Evolutionary conservation across 2,113 vertebrate species (phyloP).

Genomic region (Xenus cinereus): DNA sequence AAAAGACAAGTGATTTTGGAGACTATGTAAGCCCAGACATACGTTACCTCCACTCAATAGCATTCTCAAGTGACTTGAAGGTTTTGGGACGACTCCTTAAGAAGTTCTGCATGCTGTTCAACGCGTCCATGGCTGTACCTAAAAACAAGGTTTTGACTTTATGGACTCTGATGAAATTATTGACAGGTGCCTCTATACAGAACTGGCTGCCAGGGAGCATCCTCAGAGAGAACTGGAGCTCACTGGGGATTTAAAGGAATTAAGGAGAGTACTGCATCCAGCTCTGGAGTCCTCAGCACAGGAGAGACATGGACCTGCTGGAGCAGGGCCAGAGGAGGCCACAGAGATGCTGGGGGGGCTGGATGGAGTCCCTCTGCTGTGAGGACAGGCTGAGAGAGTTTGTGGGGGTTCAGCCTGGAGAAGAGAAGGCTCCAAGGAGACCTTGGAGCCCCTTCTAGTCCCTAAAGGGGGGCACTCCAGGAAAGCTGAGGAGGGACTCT

Average conservation of each 20-base stretch:
- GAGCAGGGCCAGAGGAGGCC: too few species aligned
- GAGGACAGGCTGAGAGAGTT: too few species aligned
- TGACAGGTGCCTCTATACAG: not conserved
- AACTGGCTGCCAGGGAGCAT: not conserved
- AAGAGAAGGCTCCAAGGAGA: too few species aligned
- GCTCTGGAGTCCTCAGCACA: not conserved
- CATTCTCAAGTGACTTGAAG: constrained; percentile 95
- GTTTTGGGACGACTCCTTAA: constrained; percentile 96
- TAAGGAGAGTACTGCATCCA: not conserved
- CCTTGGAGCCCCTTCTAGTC: too few species aligned
- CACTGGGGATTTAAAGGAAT: not conserved
- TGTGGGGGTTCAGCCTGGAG: too few species aligned
- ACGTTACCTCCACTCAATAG: constrained; percentile 95
- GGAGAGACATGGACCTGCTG: too few species aligned
- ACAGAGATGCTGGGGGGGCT: too few species aligned
- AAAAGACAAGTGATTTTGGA: not conserved
- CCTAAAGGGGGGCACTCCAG: too few species aligned
- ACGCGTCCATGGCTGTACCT: constrained; percentile 98
- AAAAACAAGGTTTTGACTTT: not conserved
- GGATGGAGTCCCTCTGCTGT: too few species aligned
- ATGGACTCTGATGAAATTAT: not conserved
- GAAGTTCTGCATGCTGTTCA: constrained; percentile 99
- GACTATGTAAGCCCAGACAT: not conserved
- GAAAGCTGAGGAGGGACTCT: too few species aligned
- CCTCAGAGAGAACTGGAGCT: not conserved